A percentile compares a stretch with the other conserved stretches of the same genome.
Evolutionary conservation across 2,797 vertebrate genomes (phyloP).

Genomic region (Pseudochromis fuscus): DNA sequence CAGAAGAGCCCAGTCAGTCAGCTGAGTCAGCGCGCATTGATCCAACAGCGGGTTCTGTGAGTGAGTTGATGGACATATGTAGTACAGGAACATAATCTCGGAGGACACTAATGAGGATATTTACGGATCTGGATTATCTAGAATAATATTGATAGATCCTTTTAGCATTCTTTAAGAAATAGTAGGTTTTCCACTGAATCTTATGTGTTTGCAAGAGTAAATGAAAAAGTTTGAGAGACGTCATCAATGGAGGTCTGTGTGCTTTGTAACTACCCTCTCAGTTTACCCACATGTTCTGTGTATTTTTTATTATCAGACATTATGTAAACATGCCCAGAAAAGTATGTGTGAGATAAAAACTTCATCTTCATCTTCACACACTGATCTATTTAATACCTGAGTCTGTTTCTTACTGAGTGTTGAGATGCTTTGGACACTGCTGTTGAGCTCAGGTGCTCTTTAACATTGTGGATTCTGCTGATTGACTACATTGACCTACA

Average conservation of each 20-base stretch:
- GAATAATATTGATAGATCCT: not conserved
- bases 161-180: not conserved
- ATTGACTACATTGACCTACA: too few species aligned
- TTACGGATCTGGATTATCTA: not conserved
- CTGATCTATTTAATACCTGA: not conserved
- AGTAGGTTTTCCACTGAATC: not conserved
- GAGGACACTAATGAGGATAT: conserved; percentile 4
- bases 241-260: too few species aligned
- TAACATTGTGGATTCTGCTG: not conserved
- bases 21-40: conserved; percentile 62
- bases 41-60: conserved; percentile 14
- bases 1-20: conserved; percentile 24
- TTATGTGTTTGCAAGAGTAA: not conserved
- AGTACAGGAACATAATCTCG: conserved; percentile 19
- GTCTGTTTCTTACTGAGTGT: not conserved
- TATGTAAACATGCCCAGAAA: too few species aligned
- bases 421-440: not conserved
- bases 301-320: not conserved
- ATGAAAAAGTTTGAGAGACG: too few species aligned
- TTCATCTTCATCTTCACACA: not conserved
- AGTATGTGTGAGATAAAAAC: not conserved
- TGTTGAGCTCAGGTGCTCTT: not conserved
- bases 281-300: too few species aligned
- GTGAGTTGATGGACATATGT: conserved; percentile 7
- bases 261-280: too few species aligned